Conservation (phyloP, 1,140 invertebrate species). For the Drosophila malerkotliana region DNA sequence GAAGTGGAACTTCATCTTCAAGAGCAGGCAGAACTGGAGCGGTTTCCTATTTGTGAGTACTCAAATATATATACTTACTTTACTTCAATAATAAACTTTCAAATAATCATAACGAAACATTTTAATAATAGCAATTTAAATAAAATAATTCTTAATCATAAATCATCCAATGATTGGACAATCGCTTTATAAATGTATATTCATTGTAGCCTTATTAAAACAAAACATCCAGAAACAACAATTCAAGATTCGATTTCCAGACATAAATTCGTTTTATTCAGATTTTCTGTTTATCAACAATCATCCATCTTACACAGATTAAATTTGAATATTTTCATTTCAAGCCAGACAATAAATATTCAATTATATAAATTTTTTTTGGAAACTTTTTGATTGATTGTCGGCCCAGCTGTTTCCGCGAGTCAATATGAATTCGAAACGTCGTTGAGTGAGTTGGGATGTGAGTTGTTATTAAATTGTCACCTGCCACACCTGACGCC, state of each 20-base stretch:
- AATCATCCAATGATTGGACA: not conserved
- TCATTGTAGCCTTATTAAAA: not conserved
- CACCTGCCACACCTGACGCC: slow-evolving; percentile 59
- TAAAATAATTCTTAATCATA: too few species aligned
- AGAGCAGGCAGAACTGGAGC: slow-evolving; percentile 3
- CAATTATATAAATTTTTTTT: not conserved
- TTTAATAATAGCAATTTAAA: too few species aligned
- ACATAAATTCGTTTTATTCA: not conserved
- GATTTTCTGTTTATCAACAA: not conserved
- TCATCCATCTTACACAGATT: not conserved
- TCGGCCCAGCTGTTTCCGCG: slow-evolving; percentile 23
- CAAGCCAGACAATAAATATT: slow-evolving; percentile 5
- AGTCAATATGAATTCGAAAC: slow-evolving; percentile 58
- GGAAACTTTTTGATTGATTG: slow-evolving; percentile 35
- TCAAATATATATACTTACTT: not conserved
- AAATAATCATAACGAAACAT: too few species aligned
- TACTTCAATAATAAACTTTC: too few species aligned
- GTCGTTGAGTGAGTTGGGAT: slow-evolving; percentile 17
- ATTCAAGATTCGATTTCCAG: not conserved
- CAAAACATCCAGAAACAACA: too few species aligned
- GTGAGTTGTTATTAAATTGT: slow-evolving; percentile 65
- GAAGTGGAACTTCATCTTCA: not conserved
- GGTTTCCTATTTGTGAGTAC: slow-evolving; percentile 67
- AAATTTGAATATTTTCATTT: not conserved
- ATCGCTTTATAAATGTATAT: not conserved